Evolutionary conservation across 2,797 vertebrate species (phyloP).

Genomic region (Morelia viridis): DNA sequence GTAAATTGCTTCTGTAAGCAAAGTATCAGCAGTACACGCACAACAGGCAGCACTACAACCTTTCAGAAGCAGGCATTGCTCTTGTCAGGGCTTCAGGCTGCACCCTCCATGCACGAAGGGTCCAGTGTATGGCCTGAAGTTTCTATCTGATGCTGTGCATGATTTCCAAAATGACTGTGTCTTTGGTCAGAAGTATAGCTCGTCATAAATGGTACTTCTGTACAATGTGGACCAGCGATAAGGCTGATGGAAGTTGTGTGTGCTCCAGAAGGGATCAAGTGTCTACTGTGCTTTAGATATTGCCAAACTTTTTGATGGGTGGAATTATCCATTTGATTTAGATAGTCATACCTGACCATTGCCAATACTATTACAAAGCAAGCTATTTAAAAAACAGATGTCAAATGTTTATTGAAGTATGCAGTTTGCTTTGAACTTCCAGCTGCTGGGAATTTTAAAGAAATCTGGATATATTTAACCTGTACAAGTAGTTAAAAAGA

Average conservation of each 20-base stretch:
- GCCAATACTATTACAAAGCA: background rate
- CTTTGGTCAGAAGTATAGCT: background rate
- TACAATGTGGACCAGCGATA: background rate
- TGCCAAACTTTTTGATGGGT: background rate
- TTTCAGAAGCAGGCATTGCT: background rate
- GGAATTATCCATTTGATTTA: background rate
- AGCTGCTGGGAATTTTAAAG: background rate
- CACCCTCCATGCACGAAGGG: background rate
- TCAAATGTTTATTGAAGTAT: background rate
- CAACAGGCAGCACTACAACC: background rate
- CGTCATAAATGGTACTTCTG: background rate
- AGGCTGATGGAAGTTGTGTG: background rate
- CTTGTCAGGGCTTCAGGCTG: background rate
- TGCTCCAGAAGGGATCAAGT: background rate
- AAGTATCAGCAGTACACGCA: background rate
- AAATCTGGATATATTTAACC: background rate
- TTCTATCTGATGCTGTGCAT: background rate
- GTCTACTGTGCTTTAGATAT: background rate
- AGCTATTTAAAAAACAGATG: background rate
- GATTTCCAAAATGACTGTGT: background rate
- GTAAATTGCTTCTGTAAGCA: background rate
- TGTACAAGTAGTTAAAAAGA: background rate
- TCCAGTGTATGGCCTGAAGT: background rate
- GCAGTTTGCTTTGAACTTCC: background rate
- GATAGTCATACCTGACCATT: background rate